phyloP scores from a whole-genome alignment of 2,797 vertebrate genomes.

The Acrossocheilus wenchowensis region DNA sequence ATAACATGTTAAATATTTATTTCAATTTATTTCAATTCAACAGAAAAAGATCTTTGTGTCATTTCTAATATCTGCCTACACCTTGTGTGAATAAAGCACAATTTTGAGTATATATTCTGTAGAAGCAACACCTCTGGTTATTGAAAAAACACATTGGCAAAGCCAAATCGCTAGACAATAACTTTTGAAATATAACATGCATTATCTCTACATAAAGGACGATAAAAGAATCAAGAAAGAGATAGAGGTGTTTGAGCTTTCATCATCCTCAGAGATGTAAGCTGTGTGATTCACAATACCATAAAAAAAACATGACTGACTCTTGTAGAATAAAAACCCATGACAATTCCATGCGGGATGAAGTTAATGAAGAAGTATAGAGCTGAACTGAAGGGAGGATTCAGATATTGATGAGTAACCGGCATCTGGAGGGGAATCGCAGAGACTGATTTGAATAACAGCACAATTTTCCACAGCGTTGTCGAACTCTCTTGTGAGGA shows the following conservation, averaged over 20 bases:
- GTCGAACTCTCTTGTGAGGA: slow-evolving; percentile 39
- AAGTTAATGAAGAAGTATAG: slow-evolving; percentile 39
- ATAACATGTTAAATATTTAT: neutral
- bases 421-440: slow-evolving; percentile 40
- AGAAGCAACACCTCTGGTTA: neutral
- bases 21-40: neutral
- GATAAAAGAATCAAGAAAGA: neutral
- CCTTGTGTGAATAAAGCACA: neutral
- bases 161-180: neutral
- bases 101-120: neutral
- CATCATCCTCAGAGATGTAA: neutral
- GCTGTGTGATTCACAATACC: neutral
- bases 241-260: neutral
- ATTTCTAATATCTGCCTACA: neutral
- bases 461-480: slow-evolving; percentile 32
- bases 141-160: neutral
- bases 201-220: neutral
- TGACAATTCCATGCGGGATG: neutral
- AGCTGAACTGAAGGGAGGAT: slow-evolving; percentile 37
- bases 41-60: neutral
- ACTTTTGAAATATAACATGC: neutral
- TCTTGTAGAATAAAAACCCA: slow-evolving; percentile 7
- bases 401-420: slow-evolving; percentile 44
- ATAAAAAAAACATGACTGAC: neutral
- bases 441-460: slow-evolving; percentile 42